phyloP scores from a whole-genome alignment of 2,888 invertebrate species.

The Andrena bucephala region DNA sequence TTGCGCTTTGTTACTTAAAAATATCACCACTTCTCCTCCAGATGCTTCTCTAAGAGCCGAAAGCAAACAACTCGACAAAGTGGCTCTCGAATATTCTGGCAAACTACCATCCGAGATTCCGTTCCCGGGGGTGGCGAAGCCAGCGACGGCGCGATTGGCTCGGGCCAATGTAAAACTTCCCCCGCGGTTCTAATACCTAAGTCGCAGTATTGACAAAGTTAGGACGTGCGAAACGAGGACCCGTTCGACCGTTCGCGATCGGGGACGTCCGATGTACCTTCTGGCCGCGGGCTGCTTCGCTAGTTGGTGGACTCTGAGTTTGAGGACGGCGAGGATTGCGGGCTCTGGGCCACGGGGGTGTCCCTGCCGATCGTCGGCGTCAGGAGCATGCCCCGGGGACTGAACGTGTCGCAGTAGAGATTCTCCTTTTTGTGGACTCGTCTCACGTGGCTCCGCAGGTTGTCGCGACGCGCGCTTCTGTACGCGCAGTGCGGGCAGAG shows the following conservation, averaged over 20 bases:
- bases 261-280: conserved; percentile 23
- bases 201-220: conserved; percentile 77
- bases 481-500: conserved; percentile 87
- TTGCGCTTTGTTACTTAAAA: not conserved
- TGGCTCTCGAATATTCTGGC: no score
- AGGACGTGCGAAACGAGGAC: conserved; percentile 75
- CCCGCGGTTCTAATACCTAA: conserved; percentile 54
- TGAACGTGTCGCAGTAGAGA: conserved; percentile 87
- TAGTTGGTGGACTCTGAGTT: conserved; percentile 78
- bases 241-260: conserved; percentile 11
- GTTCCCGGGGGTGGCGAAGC: not conserved
- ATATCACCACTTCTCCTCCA: not conserved
- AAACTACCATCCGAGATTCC: not conserved
- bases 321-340: conserved; percentile 79
- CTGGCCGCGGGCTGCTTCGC: conserved; percentile 67
- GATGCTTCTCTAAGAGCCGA: no score
- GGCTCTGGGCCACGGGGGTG: conserved; percentile 66
- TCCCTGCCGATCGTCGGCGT: conserved; percentile 76
- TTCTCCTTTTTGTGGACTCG: conserved; percentile 87
- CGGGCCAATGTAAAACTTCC: conserved; percentile 54
- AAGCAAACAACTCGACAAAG: no score
- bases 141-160: conserved; percentile 32
- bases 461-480: conserved; percentile 86
- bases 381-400: conserved; percentile 86
- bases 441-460: conserved; percentile 87